A percentile compares a stretch with the other conserved stretches of the same genome.
Evolutionary conservation across 2,888 invertebrate genomes (phyloP).

Genomic region (Cyrtodaria siliqua): DNA sequence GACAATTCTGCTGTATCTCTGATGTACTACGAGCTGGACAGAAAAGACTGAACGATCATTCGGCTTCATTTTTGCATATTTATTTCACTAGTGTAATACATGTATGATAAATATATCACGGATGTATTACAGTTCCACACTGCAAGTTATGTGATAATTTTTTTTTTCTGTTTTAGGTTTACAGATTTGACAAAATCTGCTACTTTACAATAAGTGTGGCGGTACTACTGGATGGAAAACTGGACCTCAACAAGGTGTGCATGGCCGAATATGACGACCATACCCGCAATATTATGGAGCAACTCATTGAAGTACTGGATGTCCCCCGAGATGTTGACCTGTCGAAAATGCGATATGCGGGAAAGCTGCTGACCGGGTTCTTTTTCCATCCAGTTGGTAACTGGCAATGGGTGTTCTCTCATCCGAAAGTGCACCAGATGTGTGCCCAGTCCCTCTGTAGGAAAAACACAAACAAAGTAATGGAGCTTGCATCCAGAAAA

Average conservation of each 20-base stretch:
- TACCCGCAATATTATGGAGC: constrained; percentile 47
- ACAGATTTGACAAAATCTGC: constrained; percentile 55
- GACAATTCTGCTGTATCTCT: too few species aligned
- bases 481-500: constrained; percentile 48
- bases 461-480: constrained; percentile 30
- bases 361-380: constrained; percentile 55
- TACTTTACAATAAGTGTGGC: constrained; percentile 54
- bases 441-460: constrained; percentile 48
- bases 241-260: constrained; percentile 53
- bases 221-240: constrained; percentile 56
- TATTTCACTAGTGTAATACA: too few species aligned
- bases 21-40: too few species aligned
- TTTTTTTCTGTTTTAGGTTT: constrained; percentile 26
- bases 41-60: too few species aligned
- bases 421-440: constrained; percentile 50
- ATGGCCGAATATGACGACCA: constrained; percentile 55
- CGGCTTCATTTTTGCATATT: too few species aligned
- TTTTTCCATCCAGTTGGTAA: constrained; percentile 53
- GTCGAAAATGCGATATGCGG: constrained; percentile 60
- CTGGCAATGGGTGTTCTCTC: constrained; percentile 46
- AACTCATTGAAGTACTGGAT: constrained; percentile 47
- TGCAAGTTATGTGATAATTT: constrained; percentile 54
- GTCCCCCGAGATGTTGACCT: constrained; percentile 44
- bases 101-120: too few species aligned
- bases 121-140: constrained; percentile 26